These are phyloP conservation scores for Gadopsis bispinosus DNA, from an alignment of 2,797 vertebrate genomes.

Conservation along the genomic window DNA sequence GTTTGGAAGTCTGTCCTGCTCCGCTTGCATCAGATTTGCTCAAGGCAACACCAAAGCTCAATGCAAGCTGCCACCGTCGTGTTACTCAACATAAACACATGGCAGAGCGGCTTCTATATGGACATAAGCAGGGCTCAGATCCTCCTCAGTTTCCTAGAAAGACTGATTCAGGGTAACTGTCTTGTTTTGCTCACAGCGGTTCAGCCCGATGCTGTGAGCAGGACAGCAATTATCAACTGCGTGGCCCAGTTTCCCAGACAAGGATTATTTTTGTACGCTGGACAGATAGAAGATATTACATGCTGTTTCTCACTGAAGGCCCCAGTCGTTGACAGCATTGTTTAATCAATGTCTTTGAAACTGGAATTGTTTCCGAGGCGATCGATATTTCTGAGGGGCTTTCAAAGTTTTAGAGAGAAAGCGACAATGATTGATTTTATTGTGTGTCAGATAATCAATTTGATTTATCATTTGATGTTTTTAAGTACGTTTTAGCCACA, in stretches of 20 bases:
- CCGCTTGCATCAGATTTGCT: slow-evolving; percentile 45
- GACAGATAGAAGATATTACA: slow-evolving; percentile 17
- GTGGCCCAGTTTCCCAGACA: slow-evolving; percentile 27
- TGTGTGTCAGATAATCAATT: neutral
- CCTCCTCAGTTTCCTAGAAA: slow-evolving; percentile 12
- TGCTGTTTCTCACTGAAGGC: slow-evolving; percentile 14
- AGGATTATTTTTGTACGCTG: slow-evolving; percentile 45
- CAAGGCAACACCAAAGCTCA: slow-evolving; percentile 12
- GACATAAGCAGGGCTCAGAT: slow-evolving; percentile 20
- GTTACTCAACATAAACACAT: slow-evolving; percentile 32
- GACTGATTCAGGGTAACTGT: slow-evolving; percentile 51
- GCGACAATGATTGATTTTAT: neutral
- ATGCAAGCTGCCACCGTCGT: slow-evolving; percentile 22
- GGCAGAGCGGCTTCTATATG: slow-evolving; percentile 30
- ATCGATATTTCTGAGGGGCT: neutral
- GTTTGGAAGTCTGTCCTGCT: slow-evolving; percentile 23
- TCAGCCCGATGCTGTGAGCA: slow-evolving; percentile 31
- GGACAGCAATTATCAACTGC: slow-evolving; percentile 44
- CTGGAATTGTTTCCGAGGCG: slow-evolving; percentile 1
- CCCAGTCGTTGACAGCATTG: neutral
- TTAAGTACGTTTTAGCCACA: neutral
- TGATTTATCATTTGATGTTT: neutral
- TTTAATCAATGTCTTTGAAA: slow-evolving; percentile 31
- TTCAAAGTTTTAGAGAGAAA: neutral
- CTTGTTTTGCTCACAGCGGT: slow-evolving; percentile 57